phyloP scores from a whole-genome alignment of 2,888 invertebrate species.

The Pachymerium ferrugineum region DNA sequence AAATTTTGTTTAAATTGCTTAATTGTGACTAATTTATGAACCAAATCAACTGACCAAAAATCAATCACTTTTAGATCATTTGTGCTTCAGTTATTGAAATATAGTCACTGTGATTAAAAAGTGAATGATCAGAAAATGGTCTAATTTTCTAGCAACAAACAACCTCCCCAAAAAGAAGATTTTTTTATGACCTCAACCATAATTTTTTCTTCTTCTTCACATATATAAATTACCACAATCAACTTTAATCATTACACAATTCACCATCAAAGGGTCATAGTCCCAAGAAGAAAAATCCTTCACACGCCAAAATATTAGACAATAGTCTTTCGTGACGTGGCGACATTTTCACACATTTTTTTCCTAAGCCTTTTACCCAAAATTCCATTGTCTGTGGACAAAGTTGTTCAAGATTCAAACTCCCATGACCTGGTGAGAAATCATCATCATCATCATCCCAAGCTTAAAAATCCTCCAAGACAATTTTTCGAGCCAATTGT shows the following conservation, averaged over 20 bases:
- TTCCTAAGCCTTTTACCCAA: slow-evolving; percentile 11
- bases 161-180: too few relatives aligned
- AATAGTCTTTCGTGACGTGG: slow-evolving; percentile 2
- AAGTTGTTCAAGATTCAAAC: background rate
- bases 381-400: slow-evolving; percentile 10
- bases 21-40: too few relatives aligned
- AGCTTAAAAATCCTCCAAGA: background rate
- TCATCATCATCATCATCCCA: slow-evolving; percentile 6
- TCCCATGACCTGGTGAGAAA: slow-evolving; percentile 3
- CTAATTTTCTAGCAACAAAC: too few relatives aligned
- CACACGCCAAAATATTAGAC: background rate
- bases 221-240: background rate
- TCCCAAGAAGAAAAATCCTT: background rate
- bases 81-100: too few relatives aligned
- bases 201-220: too few relatives aligned
- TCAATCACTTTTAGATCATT: too few relatives aligned
- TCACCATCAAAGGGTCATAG: background rate
- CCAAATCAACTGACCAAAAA: too few relatives aligned
- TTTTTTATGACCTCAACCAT: too few relatives aligned
- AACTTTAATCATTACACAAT: background rate
- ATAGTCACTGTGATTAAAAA: too few relatives aligned
- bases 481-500: slow-evolving; percentile 14
- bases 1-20: too few relatives aligned
- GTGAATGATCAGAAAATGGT: too few relatives aligned
- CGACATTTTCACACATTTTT: slow-evolving; percentile 5